phyloP scores from a whole-genome alignment of 1,140 invertebrate genomes.

The Drosophila malerkotliana region DNA sequence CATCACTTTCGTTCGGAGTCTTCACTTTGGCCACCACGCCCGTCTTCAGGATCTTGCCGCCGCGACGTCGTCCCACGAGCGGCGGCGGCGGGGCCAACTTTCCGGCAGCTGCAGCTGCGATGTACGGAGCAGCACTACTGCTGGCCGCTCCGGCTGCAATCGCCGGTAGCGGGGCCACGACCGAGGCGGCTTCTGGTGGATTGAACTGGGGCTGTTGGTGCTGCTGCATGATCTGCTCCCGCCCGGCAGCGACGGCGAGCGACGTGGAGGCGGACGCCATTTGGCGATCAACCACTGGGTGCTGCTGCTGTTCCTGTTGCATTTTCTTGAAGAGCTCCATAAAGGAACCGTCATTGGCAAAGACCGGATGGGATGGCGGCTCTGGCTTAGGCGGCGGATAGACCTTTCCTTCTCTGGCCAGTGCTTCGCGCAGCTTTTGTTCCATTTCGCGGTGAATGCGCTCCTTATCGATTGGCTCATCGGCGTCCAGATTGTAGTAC shows the following conservation, averaged over 20 bases:
- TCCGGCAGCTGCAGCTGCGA: slow-evolving; percentile 83
- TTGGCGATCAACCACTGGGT: slow-evolving; percentile 54
- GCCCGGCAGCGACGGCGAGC: neutral
- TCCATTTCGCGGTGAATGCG: slow-evolving; percentile 83
- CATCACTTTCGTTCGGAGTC: slow-evolving; percentile 86
- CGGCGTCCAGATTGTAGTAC: slow-evolving; percentile 73
- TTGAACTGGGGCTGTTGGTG: neutral
- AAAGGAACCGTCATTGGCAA: slow-evolving; percentile 94
- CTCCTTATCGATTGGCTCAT: slow-evolving; percentile 81
- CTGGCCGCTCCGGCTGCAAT: slow-evolving; percentile 78
- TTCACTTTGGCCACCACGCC: slow-evolving; percentile 94
- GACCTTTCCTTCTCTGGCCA: slow-evolving; percentile 80
- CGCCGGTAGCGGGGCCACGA: slow-evolving; percentile 51
- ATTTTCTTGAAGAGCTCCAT: slow-evolving; percentile 95
- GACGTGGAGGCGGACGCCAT: slow-evolving; percentile 12
- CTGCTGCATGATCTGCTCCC: slow-evolving; percentile 22
- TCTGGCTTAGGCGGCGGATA: slow-evolving; percentile 82
- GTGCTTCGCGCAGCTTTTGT: slow-evolving; percentile 70
- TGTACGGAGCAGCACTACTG: slow-evolving; percentile 73
- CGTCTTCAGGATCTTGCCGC: slow-evolving; percentile 93
- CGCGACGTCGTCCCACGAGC: slow-evolving; percentile 91
- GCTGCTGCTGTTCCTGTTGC: slow-evolving; percentile 89
- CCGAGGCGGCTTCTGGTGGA: slow-evolving; percentile 31
- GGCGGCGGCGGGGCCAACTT: slow-evolving; percentile 69
- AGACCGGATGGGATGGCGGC: slow-evolving; percentile 84